phyloP scores from a whole-genome alignment of 2,113 vertebrate species.

The Periophthalmus modestus region DNA sequence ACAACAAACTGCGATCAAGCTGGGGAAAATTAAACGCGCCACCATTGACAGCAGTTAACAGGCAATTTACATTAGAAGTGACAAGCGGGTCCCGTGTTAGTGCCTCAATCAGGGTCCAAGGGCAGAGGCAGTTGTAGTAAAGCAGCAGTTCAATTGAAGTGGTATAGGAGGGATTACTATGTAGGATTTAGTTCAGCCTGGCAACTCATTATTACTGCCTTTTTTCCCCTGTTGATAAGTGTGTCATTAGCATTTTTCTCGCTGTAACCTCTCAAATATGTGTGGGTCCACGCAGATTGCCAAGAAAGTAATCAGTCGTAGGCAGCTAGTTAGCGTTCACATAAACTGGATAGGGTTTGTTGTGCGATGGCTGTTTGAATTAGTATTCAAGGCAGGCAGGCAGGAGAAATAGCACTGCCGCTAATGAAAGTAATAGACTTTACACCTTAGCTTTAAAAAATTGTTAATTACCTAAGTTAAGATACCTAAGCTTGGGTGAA shows the following conservation, averaged over 20 bases:
- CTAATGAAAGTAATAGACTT: neutral
- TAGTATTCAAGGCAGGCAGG: neutral
- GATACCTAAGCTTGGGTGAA: too few relatives aligned
- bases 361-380: neutral
- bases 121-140: slow-evolving; percentile 20
- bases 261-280: slow-evolving; percentile 7
- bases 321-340: slow-evolving; percentile 5
- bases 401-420: neutral
- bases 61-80: slow-evolving; percentile 56
- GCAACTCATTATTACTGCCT: slow-evolving; percentile 8
- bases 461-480: too few relatives aligned
- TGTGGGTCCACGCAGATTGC: slow-evolving; percentile 3
- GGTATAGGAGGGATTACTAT: slow-evolving; percentile 11
- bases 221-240: slow-evolving; percentile 6
- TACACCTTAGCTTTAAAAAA: neutral
- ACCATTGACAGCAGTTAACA: slow-evolving; percentile 54
- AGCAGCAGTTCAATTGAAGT: slow-evolving; percentile 30
- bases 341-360: neutral
- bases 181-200: slow-evolving; percentile 10
- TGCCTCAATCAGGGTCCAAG: slow-evolving; percentile 45
- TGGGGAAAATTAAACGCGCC: slow-evolving; percentile 53
- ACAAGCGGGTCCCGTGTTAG: slow-evolving; percentile 30
- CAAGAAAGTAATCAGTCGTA: slow-evolving; percentile 3
- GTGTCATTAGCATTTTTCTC: slow-evolving; percentile 2
- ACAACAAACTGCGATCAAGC: slow-evolving; percentile 66